Percentiles rank a stretch among this genome's conserved stretches.
Conservation (phyloP, 2,888 invertebrate genomes). For the Oxyteleia sp. region DNA sequence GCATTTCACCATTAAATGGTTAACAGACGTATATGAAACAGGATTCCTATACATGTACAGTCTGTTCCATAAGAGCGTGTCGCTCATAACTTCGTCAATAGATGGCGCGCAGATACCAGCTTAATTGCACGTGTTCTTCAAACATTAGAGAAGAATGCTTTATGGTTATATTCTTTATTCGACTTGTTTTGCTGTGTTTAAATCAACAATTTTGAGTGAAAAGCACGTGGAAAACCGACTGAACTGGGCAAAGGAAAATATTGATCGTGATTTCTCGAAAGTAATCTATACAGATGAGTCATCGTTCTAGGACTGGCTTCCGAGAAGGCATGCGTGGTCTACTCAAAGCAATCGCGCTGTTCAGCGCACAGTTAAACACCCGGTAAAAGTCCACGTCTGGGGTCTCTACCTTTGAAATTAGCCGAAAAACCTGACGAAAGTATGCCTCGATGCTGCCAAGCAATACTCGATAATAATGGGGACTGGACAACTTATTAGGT, state of each 20-base stretch:
- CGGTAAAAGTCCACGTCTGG: slow-evolving; percentile 21
- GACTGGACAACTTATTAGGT: too few relatives aligned
- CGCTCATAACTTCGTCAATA: slow-evolving; percentile 24
- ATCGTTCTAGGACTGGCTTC: slow-evolving; percentile 10
- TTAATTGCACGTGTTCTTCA: background rate
- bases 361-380: slow-evolving; percentile 19
- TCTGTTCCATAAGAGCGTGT: slow-evolving; percentile 24
- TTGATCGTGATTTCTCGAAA: slow-evolving; percentile 23
- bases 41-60: background rate
- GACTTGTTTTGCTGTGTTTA: too few relatives aligned
- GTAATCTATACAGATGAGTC: slow-evolving; percentile 19
- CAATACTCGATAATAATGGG: slow-evolving; percentile 3
- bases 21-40: too few relatives aligned
- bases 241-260: slow-evolving; percentile 48
- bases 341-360: slow-evolving; percentile 1
- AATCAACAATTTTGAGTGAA: slow-evolving; percentile 17
- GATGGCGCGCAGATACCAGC: slow-evolving; percentile 7
- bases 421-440: slow-evolving; percentile 12
- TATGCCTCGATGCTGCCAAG: slow-evolving; percentile 13
- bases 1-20: too few relatives aligned
- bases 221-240: slow-evolving; percentile 62
- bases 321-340: slow-evolving; percentile 17
- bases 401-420: slow-evolving; percentile 9
- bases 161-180: too few relatives aligned
- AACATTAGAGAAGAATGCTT: background rate